phyloP scores from a whole-genome alignment of 1,140 invertebrate species.

The Schlechtendalia chinensis region DNA sequence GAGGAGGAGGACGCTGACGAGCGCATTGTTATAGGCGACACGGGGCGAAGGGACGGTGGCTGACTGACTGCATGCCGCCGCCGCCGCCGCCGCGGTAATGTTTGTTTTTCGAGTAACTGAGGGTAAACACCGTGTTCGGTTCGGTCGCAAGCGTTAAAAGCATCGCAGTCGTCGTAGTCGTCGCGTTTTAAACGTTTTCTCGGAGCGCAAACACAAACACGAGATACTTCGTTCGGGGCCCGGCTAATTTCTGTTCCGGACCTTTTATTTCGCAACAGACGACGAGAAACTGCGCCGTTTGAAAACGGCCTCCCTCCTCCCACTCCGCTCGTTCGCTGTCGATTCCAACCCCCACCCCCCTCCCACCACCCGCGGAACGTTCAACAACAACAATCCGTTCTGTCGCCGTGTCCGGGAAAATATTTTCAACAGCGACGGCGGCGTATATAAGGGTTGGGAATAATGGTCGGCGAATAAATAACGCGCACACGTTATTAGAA shows the following conservation, averaged over 20 bases:
- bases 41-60: neutral
- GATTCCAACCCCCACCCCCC: no score
- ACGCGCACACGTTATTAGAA: conserved; percentile 32
- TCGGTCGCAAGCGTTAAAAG: conserved; percentile 24
- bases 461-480: conserved; percentile 19
- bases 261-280: conserved; percentile 25
- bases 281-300: conserved; percentile 2
- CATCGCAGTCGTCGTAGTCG: conserved; percentile 14
- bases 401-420: neutral
- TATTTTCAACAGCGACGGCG: neutral
- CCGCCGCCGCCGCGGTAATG: neutral
- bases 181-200: conserved; percentile 27
- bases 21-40: neutral
- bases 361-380: neutral
- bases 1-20: no score
- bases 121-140: conserved; percentile 30
- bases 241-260: conserved; percentile 21
- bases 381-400: no score
- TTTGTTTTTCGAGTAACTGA: conserved; percentile 37
- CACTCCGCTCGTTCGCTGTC: no score
- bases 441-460: conserved; percentile 28
- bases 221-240: conserved; percentile 29
- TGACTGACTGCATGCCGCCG: no score
- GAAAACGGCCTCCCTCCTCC: neutral
- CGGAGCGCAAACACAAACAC: conserved; percentile 20